phyloP scores from a whole-genome alignment of 1,140 invertebrate genomes.

The Chironomus tepperi region DNA sequence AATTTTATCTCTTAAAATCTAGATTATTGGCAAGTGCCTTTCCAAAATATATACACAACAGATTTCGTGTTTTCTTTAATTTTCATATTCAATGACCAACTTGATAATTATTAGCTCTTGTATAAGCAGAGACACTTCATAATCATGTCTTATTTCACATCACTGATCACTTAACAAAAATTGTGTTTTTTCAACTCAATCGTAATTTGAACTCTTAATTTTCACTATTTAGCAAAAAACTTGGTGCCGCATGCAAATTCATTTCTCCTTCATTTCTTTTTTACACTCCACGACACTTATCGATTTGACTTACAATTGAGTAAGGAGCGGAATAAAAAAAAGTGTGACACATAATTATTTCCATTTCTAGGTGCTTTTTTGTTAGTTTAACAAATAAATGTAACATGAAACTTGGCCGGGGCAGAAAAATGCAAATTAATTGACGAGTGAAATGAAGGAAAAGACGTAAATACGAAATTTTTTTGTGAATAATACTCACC shows the following conservation, averaged over 20 bases:
- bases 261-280: not conserved
- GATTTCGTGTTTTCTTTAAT: no score
- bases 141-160: no score
- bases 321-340: not conserved
- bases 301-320: not conserved
- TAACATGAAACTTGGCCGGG: not conserved
- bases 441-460: not conserved
- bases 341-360: constrained; percentile 13
- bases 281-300: not conserved
- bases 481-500: no score
- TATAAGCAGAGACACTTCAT: no score
- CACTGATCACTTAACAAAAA: not conserved
- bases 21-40: no score
- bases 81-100: no score
- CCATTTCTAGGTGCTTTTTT: not conserved
- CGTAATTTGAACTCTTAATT: no score
- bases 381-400: not conserved
- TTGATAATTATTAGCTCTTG: no score
- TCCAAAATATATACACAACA: no score
- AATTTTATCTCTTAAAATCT: no score
- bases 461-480: not conserved
- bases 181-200: not conserved
- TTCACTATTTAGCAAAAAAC: no score
- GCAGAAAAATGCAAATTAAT: not conserved
- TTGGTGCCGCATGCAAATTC: not conserved